Evolutionary conservation across 2,888 invertebrate species (phyloP).

Genomic region (Drosophila percnosoma): DNA sequence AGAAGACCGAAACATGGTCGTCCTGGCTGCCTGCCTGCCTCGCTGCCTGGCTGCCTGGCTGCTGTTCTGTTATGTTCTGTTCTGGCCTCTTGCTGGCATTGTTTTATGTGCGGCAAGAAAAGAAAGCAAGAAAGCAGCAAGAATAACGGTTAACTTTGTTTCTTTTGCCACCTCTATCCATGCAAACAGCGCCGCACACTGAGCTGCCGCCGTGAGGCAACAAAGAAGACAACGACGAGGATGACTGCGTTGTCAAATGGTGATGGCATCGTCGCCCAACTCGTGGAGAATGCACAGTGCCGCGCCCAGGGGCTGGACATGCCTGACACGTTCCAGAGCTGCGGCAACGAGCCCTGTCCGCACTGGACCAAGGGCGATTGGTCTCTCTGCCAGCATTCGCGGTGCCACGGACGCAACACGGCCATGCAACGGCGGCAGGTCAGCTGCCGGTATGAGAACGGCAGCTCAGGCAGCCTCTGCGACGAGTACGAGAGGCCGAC

Average conservation of each 20-base stretch:
- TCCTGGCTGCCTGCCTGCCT: not conserved
- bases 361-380: constrained; percentile 90
- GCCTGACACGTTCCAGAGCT: constrained; percentile 88
- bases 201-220: constrained; percentile 73
- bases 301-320: constrained; percentile 89
- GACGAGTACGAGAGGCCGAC: constrained; percentile 90
- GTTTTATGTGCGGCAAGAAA: constrained; percentile 45
- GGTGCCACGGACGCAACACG: constrained; percentile 91
- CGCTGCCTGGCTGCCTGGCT: not conserved
- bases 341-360: constrained; percentile 90
- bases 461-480: constrained; percentile 85
- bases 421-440: constrained; percentile 90
- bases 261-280: constrained; percentile 26
- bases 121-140: constrained; percentile 14
- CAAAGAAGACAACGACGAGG: constrained; percentile 18
- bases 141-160: constrained; percentile 37
- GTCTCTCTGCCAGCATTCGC: constrained; percentile 90
- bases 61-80: not conserved
- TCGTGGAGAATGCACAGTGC: constrained; percentile 88
- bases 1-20: constrained; percentile 5
- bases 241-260: constrained; percentile 32
- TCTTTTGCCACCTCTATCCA: constrained; percentile 26
- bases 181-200: constrained; percentile 78
- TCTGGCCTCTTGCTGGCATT: constrained; percentile 31
- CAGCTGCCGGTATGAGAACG: constrained; percentile 85